Evolutionary conservation across 92 coral and sea anemone species (phyloP), one percentile per base, ranked within the genome.

Genomic region (Phenganax subtilis): DNA sequence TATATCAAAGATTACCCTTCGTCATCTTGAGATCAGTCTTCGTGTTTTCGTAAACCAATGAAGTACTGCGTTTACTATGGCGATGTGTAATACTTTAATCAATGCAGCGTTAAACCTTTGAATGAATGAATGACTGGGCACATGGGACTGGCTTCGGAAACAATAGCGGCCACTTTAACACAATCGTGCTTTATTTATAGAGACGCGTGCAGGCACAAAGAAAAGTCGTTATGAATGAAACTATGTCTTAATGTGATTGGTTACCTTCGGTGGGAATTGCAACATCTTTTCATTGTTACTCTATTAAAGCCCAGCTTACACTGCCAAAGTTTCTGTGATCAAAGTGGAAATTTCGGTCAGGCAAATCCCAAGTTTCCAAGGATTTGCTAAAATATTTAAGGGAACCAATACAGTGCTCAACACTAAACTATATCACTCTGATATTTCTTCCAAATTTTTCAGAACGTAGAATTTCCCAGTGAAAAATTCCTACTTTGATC

Each of bases 161-260:
- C 79, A 75, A 75, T 54, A 31, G 29, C 79, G 62, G 28, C 16
- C 37, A 12, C 64, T 27, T 55, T 4, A 31, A 55, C 57, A 75
- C 58, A 27, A 54, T 54, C 79, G 61, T 75, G 79, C 62, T 20
- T 17, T 75, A 54, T 66, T 66, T 10, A 5, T 66, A 66, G 72
- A 14, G 11, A 30, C 72, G 72, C 72, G 72, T 66, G 72, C 72
- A 7, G 15, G 7, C 44, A 66, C 72, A 66, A 66, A 66, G 72
- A 66, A 30, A 3, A 66, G 27, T 14, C 72, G 72, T 66, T 66
- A 66, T 66, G 72, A 66, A 66, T 66, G 44, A 16, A 16, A 66
- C 72, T 29, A 66, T 25, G 72, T 12, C 51, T 47, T 10, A 30
- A 66, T 14, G 25, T 66, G 47, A 66, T 66, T 66, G 72, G 72